Conservation (phyloP, 2,797 vertebrate species). For the Poeciliopsis paucimaculata region DNA sequence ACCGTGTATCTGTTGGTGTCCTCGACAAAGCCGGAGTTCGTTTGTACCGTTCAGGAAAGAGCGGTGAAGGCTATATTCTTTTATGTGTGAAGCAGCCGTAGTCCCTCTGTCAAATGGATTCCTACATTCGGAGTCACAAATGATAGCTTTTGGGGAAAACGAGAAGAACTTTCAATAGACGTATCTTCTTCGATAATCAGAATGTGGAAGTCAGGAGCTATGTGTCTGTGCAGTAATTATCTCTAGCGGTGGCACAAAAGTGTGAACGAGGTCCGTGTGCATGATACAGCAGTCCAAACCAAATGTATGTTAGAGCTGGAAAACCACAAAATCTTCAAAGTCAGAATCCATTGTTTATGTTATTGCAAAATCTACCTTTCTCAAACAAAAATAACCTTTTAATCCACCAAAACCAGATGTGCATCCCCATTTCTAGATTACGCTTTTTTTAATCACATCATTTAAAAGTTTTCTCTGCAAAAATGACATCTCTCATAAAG, state of each 20-base stretch:
- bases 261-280: not conserved
- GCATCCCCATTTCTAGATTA: not conserved
- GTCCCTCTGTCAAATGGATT: constrained; percentile 1
- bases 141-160: not conserved
- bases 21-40: constrained; percentile 18
- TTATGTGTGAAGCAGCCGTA: not conserved
- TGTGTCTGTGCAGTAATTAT: not conserved
- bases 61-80: not conserved
- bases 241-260: not conserved
- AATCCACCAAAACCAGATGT: not conserved
- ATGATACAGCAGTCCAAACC: not conserved
- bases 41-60: constrained; percentile 9
- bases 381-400: not conserved
- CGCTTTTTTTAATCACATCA: not conserved
- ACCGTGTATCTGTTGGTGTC: constrained; percentile 6
- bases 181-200: not conserved
- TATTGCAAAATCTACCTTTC: not conserved
- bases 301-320: not conserved
- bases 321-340: not conserved
- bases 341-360: not conserved
- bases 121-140: not conserved
- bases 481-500: not conserved
- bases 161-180: not conserved
- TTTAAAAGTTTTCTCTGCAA: not conserved
- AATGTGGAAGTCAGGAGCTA: not conserved